Conservation (phyloP, 2,113 vertebrate genomes). For the Nothobranchius furzeri region DNA sequence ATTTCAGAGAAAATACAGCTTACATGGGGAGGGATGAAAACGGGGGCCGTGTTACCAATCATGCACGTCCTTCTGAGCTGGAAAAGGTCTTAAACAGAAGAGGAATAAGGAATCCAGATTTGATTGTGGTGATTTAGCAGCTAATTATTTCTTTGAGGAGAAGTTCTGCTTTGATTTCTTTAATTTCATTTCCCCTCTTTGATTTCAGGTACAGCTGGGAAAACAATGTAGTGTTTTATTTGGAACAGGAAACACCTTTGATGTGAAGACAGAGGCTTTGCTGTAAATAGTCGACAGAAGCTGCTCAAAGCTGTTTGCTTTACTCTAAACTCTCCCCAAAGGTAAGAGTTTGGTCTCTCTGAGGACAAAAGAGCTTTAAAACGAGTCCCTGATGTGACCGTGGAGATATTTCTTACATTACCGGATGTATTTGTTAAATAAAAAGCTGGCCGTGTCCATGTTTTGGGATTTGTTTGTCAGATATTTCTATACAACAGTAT, state of each 20-base stretch:
- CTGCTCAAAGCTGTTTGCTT: constrained; percentile 45
- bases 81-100: constrained; percentile 20
- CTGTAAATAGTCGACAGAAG: constrained; percentile 43
- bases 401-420: background rate
- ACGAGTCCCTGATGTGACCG: background rate
- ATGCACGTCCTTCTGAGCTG: too few relatives aligned
- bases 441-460: too few relatives aligned
- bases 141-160: constrained; percentile 46
- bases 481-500: too few relatives aligned
- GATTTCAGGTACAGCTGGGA: constrained; percentile 33
- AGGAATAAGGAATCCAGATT: constrained; percentile 41
- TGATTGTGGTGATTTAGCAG: constrained; percentile 39
- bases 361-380: constrained; percentile 22
- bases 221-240: constrained; percentile 31
- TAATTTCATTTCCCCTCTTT: constrained; percentile 20
- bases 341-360: constrained; percentile 33
- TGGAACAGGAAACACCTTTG: constrained; percentile 48
- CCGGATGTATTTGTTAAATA: too few relatives aligned
- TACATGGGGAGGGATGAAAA: background rate
- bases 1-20: constrained; percentile 25
- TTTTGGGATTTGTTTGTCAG: too few relatives aligned
- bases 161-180: constrained; percentile 35
- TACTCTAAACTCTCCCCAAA: constrained; percentile 25
- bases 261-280: constrained; percentile 32
- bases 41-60: background rate